Base-by-base conservation (phyloP, 2,888 invertebrate species). In the Harpagoxenus sublaevis region DNA sequence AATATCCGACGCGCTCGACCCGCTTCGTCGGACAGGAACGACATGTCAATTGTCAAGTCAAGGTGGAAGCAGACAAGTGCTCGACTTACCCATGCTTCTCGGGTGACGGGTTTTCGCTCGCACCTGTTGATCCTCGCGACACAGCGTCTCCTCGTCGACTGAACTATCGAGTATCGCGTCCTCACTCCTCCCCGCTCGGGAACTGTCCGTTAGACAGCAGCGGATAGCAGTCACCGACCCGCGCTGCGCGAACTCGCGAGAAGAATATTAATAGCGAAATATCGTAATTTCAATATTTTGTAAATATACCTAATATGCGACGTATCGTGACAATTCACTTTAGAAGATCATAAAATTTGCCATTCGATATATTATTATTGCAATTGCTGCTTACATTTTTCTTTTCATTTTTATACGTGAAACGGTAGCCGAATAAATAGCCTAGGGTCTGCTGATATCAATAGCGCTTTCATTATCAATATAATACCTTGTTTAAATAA, bases 101-200 rank as follows among this genome's bases (percentile, higher is more conserved):
- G 63, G 53, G 39, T 74, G 28, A 60, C 65, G 57, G 71, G 55
- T 45, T 71, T 70, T 57, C 57, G 77, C 86, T 65, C 83, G 68
- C 89, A 86, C 86, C 88, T 90, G 89, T 86, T 83, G 86, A 86
- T 87, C 85, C 73, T 85, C 84, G 71, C 90, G 77, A 88, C 86
- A 86, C 90, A 88, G 84, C 87, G 91, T 92, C 87, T 87, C 85
- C 87, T 87, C 83, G 87, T 91, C 87, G 86, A 92, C 92, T 92
- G 91, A 87, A 28, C 35, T 31, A 35, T 55, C 35, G 53, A 51
- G 4, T 28, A 35, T 35, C 35, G 35, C 65, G 66, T 66, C 70
- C 66, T 77, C 60, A 5, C 35, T 35, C 35, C 35, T 42, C 42
- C 51, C 55, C n/a, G 78, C 84, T 12, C 8, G 68, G 83, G 35